Percentiles rank a stretch among this genome's conserved stretches.
phyloP scores from a whole-genome alignment of 2,888 invertebrate genomes.

The Sussaba pulchella region DNA sequence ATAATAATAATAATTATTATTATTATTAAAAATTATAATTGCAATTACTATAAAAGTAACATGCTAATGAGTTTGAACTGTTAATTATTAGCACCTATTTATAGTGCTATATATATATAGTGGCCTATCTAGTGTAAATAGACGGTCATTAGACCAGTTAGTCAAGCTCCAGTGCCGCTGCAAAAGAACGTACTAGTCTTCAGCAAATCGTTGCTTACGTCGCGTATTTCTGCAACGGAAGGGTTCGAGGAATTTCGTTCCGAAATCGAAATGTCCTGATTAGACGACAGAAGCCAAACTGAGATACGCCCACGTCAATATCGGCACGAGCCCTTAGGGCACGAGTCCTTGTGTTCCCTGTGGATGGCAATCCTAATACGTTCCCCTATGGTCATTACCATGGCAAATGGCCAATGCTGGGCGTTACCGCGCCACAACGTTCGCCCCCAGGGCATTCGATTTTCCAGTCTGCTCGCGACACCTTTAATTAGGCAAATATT shows the following conservation, averaged over 20 bases:
- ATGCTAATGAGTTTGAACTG: too few species aligned
- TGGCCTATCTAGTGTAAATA: too few species aligned
- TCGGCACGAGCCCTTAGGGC: conserved; percentile 55
- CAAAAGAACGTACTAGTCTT: not conserved
- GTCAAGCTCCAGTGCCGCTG: not conserved
- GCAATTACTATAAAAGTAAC: too few species aligned
- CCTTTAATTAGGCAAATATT: conserved; percentile 54
- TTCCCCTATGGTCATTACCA: conserved; percentile 54
- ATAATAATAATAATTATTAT: too few species aligned
- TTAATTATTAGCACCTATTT: too few species aligned
- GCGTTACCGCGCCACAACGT: conserved; percentile 38
- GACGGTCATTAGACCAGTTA: too few species aligned
- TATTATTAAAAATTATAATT: too few species aligned
- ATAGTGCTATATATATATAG: too few species aligned
- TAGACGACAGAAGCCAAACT: not conserved
- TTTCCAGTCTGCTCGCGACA: conserved; percentile 32
- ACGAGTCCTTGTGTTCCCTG: conserved; percentile 10
- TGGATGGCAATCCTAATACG: conserved; percentile 45
- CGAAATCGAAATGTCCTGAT: conserved; percentile 27
- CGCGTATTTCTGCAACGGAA: not conserved
- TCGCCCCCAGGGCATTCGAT: conserved; percentile 39
- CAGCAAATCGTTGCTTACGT: not conserved
- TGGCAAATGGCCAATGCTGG: conserved; percentile 64
- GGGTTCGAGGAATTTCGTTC: not conserved
- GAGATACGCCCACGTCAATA: conserved; percentile 61